Evolutionary conservation across 2,888 invertebrate species (phyloP).

Genomic region (Nomada fabriciana): DNA sequence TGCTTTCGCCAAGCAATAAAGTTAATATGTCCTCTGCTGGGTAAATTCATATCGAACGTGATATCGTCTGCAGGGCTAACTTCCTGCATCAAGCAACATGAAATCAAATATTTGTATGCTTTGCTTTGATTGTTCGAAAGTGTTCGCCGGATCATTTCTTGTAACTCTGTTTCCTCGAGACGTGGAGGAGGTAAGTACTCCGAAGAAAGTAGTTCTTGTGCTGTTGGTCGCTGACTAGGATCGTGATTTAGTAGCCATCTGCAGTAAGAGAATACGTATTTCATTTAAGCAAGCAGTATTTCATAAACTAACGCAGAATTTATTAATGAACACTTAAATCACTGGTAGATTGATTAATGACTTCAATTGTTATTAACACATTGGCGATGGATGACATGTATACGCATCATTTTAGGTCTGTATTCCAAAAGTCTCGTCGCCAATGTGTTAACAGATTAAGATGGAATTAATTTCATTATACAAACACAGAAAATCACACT

Average conservation of each 20-base stretch:
- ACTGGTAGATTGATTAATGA: no score
- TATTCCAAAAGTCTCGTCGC: no score
- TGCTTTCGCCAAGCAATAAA: slow-evolving; percentile 71
- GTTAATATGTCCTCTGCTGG: slow-evolving; percentile 76
- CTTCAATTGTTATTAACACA: no score
- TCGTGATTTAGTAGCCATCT: slow-evolving; percentile 94
- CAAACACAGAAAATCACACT: not conserved
- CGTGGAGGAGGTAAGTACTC: slow-evolving; percentile 93
- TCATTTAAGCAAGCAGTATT: no score
- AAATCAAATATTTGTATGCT: slow-evolving; percentile 90
- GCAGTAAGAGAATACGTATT: slow-evolving; percentile 15
- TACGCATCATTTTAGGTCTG: no score
- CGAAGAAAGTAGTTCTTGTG: slow-evolving; percentile 92
- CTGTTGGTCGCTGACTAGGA: slow-evolving; percentile 92
- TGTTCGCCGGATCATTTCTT: slow-evolving; percentile 92
- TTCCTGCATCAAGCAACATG: slow-evolving; percentile 87
- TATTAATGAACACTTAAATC: no score
- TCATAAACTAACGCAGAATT: no score
- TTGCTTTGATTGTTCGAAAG: slow-evolving; percentile 92
- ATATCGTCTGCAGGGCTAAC: slow-evolving; percentile 90
- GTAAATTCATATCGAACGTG: slow-evolving; percentile 90
- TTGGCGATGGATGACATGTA: no score
- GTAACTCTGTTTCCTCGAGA: slow-evolving; percentile 93
- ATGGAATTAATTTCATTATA: no score
- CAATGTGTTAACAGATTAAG: no score